A percentile compares a stretch with the other conserved stretches of the same genome.
These are phyloP conservation scores for Melipona quadrifasciata DNA, from an alignment of 1,140 invertebrate species.

Conservation along the genomic window DNA sequence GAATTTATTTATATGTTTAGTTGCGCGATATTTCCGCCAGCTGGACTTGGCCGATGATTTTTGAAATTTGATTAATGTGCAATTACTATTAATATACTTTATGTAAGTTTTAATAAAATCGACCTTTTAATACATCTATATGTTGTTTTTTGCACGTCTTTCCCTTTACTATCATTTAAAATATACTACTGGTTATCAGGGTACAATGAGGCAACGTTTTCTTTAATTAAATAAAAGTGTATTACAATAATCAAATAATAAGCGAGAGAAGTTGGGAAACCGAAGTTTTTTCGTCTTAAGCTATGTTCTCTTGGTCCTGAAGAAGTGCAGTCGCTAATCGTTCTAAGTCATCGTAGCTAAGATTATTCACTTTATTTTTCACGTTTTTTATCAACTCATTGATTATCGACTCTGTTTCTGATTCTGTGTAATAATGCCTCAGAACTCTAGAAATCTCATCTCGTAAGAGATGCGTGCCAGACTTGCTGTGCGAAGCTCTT, in stretches of 20 bases:
- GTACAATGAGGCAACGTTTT: constrained; percentile 57
- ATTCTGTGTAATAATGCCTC: constrained; percentile 76
- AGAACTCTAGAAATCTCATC: constrained; percentile 77
- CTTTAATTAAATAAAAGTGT: constrained; percentile 67
- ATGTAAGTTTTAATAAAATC: constrained; percentile 53
- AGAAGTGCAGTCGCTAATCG: constrained; percentile 79
- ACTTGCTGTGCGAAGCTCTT: constrained; percentile 56
- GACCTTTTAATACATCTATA: constrained; percentile 37
- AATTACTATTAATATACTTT: constrained; percentile 34
- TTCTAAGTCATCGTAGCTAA: constrained; percentile 80
- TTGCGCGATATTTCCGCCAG: constrained; percentile 85
- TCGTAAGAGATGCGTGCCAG: constrained; percentile 70
- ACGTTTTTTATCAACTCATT: constrained; percentile 78
- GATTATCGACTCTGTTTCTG: constrained; percentile 77
- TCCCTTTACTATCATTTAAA: constrained; percentile 1
- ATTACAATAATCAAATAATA: constrained; percentile 61
- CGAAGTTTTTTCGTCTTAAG: constrained; percentile 55
- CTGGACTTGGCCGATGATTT: constrained; percentile 84
- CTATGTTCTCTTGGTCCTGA: constrained; percentile 78
- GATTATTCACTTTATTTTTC: constrained; percentile 76
- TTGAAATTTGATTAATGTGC: constrained; percentile 56
- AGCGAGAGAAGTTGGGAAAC: constrained; percentile 42
- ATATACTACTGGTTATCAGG: constrained; percentile 13
- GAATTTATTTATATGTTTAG: constrained; percentile 85
- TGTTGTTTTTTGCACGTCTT: neutral